Evolutionary conservation across 2,797 vertebrate species (phyloP).

Genomic region (Coregonus suidteri): DNA sequence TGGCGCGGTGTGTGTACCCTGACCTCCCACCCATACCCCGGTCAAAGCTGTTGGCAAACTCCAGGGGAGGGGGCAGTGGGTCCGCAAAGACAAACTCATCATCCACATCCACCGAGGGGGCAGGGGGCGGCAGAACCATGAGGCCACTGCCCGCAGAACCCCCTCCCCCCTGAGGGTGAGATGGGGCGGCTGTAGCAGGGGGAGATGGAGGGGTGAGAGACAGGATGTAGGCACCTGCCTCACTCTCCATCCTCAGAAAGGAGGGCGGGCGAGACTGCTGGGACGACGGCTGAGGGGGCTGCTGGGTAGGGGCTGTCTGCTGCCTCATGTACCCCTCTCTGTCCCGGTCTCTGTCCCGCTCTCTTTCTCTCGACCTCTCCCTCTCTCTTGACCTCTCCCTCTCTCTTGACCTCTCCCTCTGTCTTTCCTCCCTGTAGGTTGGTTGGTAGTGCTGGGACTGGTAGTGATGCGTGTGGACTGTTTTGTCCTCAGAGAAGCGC

Average conservation of each 20-base stretch:
- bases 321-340: constrained; percentile 77
- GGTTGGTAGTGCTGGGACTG: constrained; percentile 76
- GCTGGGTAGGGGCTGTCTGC: constrained; percentile 55
- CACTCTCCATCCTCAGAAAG: constrained; percentile 80
- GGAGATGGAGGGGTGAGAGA: constrained; percentile 79
- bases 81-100: constrained; percentile 90
- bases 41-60: constrained; percentile 93
- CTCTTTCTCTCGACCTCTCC: constrained; percentile 40
- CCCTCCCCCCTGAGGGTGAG: constrained; percentile 43
- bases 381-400: constrained; percentile 47
- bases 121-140: constrained; percentile 88
- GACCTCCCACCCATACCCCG: constrained; percentile 55
- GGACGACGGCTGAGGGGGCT: constrained; percentile 24
- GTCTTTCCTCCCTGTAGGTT: constrained; percentile 72
- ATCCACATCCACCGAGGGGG: constrained; percentile 87
- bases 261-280: constrained; percentile 71
- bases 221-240: constrained; percentile 73
- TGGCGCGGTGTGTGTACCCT: constrained; percentile 60
- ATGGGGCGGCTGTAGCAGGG: constrained; percentile 55
- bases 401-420: constrained; percentile 53
- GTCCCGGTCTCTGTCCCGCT: constrained; percentile 63
- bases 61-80: constrained; percentile 87
- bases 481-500: constrained; percentile 81
- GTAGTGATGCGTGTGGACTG: constrained; percentile 78
- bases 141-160: constrained; percentile 69